Evolutionary conservation across 1,140 invertebrate genomes (phyloP).

Genomic region (Meteorus sp.): DNA sequence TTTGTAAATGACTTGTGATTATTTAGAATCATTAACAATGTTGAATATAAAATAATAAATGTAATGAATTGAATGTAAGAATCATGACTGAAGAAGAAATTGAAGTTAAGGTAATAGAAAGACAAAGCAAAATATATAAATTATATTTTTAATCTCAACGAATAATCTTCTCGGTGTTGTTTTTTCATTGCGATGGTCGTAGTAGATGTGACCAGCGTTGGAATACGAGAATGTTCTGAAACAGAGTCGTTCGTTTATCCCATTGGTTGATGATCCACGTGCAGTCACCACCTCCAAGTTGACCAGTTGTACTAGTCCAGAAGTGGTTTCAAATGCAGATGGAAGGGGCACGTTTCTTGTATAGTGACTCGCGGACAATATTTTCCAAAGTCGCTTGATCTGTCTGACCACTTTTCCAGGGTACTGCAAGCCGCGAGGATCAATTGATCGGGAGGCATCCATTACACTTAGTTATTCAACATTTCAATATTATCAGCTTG

Average conservation of each 20-base stretch:
- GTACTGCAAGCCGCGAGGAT: conserved; percentile 44
- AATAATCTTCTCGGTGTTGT: background rate
- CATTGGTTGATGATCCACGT: conserved; percentile 36
- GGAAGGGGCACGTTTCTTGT: conserved; percentile 19
- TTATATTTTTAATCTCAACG: too few species aligned
- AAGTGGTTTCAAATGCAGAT: too few species aligned
- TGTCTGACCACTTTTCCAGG: conserved; percentile 45
- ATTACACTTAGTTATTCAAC: conserved; percentile 1
- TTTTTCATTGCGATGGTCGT: background rate
- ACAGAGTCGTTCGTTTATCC: too few species aligned
- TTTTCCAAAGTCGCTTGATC: conserved; percentile 48
- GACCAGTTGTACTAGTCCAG: conserved; percentile 16
- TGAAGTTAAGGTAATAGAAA: too few species aligned
- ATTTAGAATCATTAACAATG: too few species aligned
- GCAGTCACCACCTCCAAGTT: conserved; percentile 31
- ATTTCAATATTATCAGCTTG: too few species aligned
- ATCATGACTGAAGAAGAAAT: too few species aligned
- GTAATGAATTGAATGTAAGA: too few species aligned
- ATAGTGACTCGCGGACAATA: conserved; percentile 27
- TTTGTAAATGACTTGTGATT: too few species aligned
- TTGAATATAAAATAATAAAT: too few species aligned
- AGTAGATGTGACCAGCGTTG: conserved; percentile 3
- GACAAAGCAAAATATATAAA: too few species aligned
- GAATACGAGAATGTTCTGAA: background rate
- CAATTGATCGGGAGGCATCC: conserved; percentile 12